A percentile compares a stretch with the other conserved stretches of the same genome.
phyloP scores from a whole-genome alignment of 1,140 invertebrate genomes.

The Caenorhabditis remanei region DNA sequence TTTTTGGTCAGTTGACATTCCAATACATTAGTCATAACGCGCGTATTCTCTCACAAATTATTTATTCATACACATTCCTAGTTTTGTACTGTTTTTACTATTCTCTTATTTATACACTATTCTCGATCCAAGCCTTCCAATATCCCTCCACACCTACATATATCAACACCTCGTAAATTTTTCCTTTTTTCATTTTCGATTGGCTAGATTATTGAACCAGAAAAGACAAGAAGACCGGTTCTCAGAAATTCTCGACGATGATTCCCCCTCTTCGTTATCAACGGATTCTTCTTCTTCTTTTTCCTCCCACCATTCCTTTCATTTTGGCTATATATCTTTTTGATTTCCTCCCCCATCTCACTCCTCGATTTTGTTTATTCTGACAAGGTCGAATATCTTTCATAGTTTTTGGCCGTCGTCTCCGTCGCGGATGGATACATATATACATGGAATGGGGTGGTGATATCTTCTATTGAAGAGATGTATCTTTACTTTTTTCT shows the following conservation, averaged over 20 bases:
- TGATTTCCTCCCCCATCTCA: constrained; percentile 5
- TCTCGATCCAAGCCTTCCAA: neutral
- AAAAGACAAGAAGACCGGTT: constrained; percentile 39
- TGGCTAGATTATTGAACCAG: constrained; percentile 51
- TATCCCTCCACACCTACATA: neutral
- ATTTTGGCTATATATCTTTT: constrained; percentile 57
- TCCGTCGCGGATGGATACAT: constrained; percentile 14
- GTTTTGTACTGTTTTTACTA: neutral
- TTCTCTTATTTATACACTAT: neutral
- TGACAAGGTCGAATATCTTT: constrained; percentile 26
- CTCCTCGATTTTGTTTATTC: constrained; percentile 58
- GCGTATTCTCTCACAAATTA: neutral
- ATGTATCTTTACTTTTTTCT: neutral
- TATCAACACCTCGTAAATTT: constrained; percentile 54
- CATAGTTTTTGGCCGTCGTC: constrained; percentile 13
- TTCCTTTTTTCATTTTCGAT: neutral
- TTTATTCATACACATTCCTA: neutral
- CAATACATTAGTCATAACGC: constrained; percentile 34
- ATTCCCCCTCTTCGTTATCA: constrained; percentile 17
- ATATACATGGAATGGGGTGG: neutral
- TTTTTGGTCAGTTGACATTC: constrained; percentile 2
- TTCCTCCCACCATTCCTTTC: constrained; percentile 7
- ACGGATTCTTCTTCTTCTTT: constrained; percentile 21
- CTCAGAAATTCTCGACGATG: constrained; percentile 42
- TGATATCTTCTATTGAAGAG: constrained; percentile 4